These are phyloP conservation scores for Diplosoma virens DNA, from an alignment of 23 tunicate species.

Conservation along the genomic window DNA sequence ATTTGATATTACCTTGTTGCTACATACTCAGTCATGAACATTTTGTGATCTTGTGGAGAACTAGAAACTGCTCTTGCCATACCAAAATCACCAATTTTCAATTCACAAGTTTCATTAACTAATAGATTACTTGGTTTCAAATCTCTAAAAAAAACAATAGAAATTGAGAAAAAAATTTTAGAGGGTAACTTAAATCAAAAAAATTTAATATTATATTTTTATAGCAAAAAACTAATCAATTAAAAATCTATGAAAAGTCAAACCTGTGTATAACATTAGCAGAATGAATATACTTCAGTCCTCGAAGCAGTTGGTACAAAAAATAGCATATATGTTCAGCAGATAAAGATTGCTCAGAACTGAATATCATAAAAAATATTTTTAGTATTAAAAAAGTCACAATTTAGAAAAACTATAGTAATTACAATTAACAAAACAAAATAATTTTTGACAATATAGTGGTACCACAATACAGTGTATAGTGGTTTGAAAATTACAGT, in stretches of 20 bases:
- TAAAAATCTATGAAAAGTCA: background rate
- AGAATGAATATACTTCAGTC: slow-evolving; percentile 89
- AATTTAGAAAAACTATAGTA: too few species aligned
- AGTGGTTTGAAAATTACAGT: too few species aligned
- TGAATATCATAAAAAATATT: too few species aligned
- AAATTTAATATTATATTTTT: background rate
- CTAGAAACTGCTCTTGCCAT: slow-evolving; percentile 84
- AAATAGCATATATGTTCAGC: slow-evolving; percentile 86
- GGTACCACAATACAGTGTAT: too few species aligned
- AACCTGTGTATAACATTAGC: slow-evolving; percentile 95
- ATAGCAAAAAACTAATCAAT: background rate
- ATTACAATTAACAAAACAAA: too few species aligned
- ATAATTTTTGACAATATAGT: too few species aligned
- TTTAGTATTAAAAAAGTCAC: too few species aligned
- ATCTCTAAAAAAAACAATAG: slow-evolving; percentile 62
- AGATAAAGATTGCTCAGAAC: slow-evolving; percentile 69
- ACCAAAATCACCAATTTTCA: slow-evolving; percentile 94
- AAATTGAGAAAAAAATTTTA: too few species aligned
- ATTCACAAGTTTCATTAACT: slow-evolving; percentile 92
- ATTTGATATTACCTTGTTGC: slow-evolving; percentile 80
- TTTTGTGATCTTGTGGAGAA: slow-evolving; percentile 66
- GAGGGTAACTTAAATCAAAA: too few species aligned
- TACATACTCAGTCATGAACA: slow-evolving; percentile 96
- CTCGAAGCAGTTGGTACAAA: slow-evolving; percentile 83
- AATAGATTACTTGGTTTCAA: slow-evolving; percentile 89